Conservation (phyloP, 1,140 invertebrate genomes). For the Diabrotica undecimpunctata region DNA sequence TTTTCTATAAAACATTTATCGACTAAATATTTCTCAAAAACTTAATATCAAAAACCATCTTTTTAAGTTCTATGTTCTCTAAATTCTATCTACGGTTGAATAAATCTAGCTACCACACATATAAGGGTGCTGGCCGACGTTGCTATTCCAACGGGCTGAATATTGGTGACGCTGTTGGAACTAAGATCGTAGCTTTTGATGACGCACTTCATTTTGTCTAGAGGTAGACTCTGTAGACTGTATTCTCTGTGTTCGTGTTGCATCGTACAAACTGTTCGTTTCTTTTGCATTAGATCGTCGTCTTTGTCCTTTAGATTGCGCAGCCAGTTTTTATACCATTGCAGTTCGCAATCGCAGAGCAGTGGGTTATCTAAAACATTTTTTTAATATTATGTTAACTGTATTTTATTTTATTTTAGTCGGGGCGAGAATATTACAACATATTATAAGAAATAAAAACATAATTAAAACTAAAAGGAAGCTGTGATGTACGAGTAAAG, state of each 20-base stretch:
- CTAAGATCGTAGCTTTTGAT: constrained; percentile 55
- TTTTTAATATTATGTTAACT: too few species aligned
- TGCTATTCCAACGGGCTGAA: not conserved
- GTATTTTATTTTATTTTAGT: too few species aligned
- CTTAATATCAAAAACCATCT: too few species aligned
- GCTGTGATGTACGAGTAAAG: too few species aligned
- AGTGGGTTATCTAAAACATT: constrained; percentile 75
- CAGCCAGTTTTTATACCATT: constrained; percentile 81
- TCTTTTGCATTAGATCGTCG: constrained; percentile 82
- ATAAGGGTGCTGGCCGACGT: constrained; percentile 15
- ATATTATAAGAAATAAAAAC: too few species aligned
- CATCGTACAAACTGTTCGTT: constrained; percentile 76
- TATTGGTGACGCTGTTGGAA: constrained; percentile 18
- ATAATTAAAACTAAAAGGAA: too few species aligned
- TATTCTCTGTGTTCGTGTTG: constrained; percentile 73
- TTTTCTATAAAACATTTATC: too few species aligned
- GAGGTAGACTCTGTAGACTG: constrained; percentile 71
- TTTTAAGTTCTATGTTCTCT: not conserved
- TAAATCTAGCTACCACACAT: constrained; percentile 26
- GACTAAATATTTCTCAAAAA: too few species aligned
- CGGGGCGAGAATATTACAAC: too few species aligned
- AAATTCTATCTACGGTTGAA: constrained; percentile 11
- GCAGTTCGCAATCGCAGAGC: constrained; percentile 79
- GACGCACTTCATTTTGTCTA: constrained; percentile 75
- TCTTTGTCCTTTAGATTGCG: constrained; percentile 70